Evolutionary conservation across 2,888 invertebrate species (phyloP), one percentile per base, ranked within the genome.

Genomic region (Steinernema scapterisci): DNA sequence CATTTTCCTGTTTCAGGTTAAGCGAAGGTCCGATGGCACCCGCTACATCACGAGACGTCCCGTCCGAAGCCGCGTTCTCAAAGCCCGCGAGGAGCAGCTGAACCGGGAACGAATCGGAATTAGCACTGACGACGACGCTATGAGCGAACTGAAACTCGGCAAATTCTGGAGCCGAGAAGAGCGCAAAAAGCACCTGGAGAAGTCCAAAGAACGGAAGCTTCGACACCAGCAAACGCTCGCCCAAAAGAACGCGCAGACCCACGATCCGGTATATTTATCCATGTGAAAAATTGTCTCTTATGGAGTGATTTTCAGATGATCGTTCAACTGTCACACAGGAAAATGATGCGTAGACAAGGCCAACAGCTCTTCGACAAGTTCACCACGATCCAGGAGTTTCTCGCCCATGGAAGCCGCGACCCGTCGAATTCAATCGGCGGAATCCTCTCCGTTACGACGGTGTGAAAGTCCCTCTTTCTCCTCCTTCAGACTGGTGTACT

Each of bases 121-220:
- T 73, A 92, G 92, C 0, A 92, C 92, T 0, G 93, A 93, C 86
- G 93, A 93, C 83, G 93, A 93, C 82, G 92, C 92, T 23, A 91
- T 92, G 88, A 92, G 92, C 16, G 93, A 93, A 86, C 89, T 93
- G 77, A 93, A 93, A 77, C 81, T 85, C 23, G 76, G 77, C n/a
- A 74, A 92, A 43, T 93, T 92, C 87, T 93, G 93, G 92, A 91
- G 91, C 2, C 91, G 92, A 87, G 93, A 92, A 81, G 93, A 93
- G 80, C 90, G 92, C 1, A 93, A 92, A 84, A 90, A 91, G 54
- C 93, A 93, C 82, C 88, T 93, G 82, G 93, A 93, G 85, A 91
- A 91, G 73, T 91, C 92, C 0, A 90, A 91, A 70, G 92, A 92
- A 85, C 90, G 92, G 75, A 89, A 89, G 54, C 90, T 91, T 72